Evolutionary conservation across 1,140 invertebrate species (phyloP).

Genomic region (Drosophila burlai): DNA sequence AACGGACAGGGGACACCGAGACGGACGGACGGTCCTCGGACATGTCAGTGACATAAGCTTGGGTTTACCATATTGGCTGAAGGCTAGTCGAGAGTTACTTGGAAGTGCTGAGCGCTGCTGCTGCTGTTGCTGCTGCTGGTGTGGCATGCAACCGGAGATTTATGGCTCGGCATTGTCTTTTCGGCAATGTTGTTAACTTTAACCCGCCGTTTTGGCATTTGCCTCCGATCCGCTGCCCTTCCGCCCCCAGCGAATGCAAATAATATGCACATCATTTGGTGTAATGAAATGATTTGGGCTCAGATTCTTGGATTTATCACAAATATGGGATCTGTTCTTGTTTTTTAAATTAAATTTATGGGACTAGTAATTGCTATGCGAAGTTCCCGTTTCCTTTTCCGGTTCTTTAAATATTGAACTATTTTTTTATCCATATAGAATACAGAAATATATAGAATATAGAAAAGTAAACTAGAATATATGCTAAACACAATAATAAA

Average conservation of each 20-base stretch:
- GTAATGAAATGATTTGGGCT: conserved; percentile 63
- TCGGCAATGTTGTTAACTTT: conserved; percentile 77
- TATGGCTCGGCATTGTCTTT: conserved; percentile 80
- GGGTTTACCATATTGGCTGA: conserved; percentile 78
- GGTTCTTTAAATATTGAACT: too few species aligned
- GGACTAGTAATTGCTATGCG: neutral
- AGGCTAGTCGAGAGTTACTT: conserved; percentile 81
- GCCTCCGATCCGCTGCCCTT: conserved; percentile 28
- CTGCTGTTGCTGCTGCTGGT: conserved; percentile 41
- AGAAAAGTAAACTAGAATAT: too few species aligned
- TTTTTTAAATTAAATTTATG: neutral
- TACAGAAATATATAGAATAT: too few species aligned
- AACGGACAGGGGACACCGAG: conserved; percentile 50
- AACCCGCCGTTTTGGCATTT: conserved; percentile 68
- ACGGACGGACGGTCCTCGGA: conserved; percentile 58
- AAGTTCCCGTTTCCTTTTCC: neutral
- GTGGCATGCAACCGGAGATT: conserved; percentile 81
- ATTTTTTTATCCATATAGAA: too few species aligned
- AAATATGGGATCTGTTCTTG: neutral
- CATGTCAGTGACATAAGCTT: conserved; percentile 83
- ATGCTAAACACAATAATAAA: too few species aligned
- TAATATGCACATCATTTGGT: conserved; percentile 68
- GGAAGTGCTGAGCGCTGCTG: conserved; percentile 62
- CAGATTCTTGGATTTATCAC: neutral
- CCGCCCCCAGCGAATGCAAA: conserved; percentile 61